Conservation (phyloP, 2,888 invertebrate species). For the Argyresthia albistria region DNA sequence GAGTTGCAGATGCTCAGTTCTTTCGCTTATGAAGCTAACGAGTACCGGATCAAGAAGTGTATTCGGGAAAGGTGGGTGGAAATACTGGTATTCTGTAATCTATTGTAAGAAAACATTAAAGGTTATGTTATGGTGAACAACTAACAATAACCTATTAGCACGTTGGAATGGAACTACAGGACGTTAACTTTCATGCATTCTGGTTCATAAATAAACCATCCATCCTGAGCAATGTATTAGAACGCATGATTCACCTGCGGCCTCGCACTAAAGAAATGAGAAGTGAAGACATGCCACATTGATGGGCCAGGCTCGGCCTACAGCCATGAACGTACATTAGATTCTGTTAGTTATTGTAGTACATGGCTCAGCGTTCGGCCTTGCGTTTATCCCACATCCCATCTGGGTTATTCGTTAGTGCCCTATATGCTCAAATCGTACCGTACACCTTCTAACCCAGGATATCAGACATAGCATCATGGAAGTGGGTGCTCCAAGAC, state of each 20-base stretch:
- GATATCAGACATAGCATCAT: slow-evolving; percentile 52
- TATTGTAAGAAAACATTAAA: neutral
- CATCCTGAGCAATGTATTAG: neutral
- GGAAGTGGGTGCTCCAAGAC: slow-evolving; percentile 57
- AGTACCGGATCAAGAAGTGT: slow-evolving; percentile 38
- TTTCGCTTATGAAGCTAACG: slow-evolving; percentile 45
- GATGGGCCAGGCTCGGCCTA: neutral
- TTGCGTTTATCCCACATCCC: neutral
- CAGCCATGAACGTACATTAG: neutral
- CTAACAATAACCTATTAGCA: neutral
- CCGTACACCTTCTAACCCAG: slow-evolving; percentile 16
- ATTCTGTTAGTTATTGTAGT: neutral
- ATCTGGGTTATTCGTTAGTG: neutral
- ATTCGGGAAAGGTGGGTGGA: slow-evolving; percentile 37
- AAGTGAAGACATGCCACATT: no score
- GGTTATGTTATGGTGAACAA: neutral
- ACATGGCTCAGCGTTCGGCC: neutral
- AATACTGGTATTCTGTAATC: neutral
- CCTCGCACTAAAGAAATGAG: no score
- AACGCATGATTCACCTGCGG: no score
- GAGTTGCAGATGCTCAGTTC: slow-evolving; percentile 47
- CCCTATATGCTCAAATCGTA: neutral
- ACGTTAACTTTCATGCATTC: no score
- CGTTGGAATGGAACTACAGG: neutral
- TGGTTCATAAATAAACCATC: no score